A percentile compares a stretch with the other conserved stretches of the same genome.
phyloP scores from a whole-genome alignment of 2,113 vertebrate species.

The Panurus biarmicus region DNA sequence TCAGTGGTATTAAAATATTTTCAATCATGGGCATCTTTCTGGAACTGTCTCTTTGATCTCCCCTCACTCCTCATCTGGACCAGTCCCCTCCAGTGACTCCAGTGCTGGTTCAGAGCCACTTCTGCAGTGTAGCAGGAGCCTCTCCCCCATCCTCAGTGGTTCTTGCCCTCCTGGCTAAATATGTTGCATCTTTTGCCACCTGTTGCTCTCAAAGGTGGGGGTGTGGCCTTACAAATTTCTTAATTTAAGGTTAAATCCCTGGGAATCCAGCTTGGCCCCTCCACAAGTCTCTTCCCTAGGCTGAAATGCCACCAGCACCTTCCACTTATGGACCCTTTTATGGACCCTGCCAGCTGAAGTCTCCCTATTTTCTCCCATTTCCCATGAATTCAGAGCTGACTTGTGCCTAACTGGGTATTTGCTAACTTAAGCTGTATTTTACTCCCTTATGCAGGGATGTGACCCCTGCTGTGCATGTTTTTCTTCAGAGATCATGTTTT shows the following conservation, averaged over 20 bases:
- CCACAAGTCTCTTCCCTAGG: background rate
- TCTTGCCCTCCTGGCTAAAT: background rate
- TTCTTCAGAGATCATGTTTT: background rate
- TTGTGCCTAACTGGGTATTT: background rate
- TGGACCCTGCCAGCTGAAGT: background rate
- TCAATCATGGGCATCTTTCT: background rate
- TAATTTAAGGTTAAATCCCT: background rate
- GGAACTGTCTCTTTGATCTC: background rate
- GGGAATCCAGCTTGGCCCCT: background rate
- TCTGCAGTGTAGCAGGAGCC: background rate
- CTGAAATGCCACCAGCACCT: background rate
- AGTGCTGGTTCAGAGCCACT: background rate
- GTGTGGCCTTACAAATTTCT: background rate
- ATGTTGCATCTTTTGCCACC: accelerated
- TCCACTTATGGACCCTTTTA: background rate
- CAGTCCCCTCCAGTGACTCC: too few species aligned
- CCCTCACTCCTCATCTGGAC: background rate
- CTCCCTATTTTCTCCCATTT: background rate
- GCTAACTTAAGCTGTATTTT: background rate
- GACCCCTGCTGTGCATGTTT: background rate
- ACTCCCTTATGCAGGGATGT: accelerated
- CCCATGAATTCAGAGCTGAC: background rate
- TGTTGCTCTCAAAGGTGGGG: background rate
- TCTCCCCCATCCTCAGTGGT: accelerated
- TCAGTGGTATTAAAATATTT: constrained; percentile 13